These are phyloP conservation scores for Cricetomys ansorgei DNA, from an alignment of 2,113 vertebrate genomes.

Conservation along the genomic window DNA sequence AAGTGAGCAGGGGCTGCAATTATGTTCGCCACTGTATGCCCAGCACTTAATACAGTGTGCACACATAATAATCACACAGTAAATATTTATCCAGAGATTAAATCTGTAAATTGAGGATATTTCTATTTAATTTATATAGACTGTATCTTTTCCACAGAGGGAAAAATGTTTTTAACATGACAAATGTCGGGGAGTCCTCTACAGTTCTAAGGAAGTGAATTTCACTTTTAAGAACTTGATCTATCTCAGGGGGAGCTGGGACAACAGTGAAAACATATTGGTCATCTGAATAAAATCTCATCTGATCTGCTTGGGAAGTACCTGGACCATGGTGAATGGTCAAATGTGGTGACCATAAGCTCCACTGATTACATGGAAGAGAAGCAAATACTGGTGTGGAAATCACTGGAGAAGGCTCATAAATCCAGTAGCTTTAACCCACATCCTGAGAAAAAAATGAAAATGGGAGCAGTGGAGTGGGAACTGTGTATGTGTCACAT, in stretches of 20 bases:
- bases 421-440: not conserved
- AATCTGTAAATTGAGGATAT: not conserved
- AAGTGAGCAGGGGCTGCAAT: not conserved
- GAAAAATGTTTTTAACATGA: not conserved
- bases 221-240: not conserved
- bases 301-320: not conserved
- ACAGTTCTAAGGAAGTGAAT: not conserved
- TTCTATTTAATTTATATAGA: not conserved
- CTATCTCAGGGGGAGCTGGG: not conserved
- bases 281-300: constrained; percentile 1
- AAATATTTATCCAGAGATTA: not conserved
- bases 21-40: not conserved
- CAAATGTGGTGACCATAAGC: not conserved
- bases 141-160: constrained; percentile 28
- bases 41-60: not conserved
- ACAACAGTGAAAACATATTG: not conserved
- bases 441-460: not conserved
- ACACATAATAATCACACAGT: not conserved
- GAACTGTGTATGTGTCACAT: not conserved
- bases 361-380: not conserved
- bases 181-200: not conserved
- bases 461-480: not conserved
- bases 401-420: not conserved
- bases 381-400: not conserved
- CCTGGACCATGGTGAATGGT: not conserved